Base-by-base conservation (phyloP, 2,797 vertebrate species). In the Anableps anableps region DNA sequence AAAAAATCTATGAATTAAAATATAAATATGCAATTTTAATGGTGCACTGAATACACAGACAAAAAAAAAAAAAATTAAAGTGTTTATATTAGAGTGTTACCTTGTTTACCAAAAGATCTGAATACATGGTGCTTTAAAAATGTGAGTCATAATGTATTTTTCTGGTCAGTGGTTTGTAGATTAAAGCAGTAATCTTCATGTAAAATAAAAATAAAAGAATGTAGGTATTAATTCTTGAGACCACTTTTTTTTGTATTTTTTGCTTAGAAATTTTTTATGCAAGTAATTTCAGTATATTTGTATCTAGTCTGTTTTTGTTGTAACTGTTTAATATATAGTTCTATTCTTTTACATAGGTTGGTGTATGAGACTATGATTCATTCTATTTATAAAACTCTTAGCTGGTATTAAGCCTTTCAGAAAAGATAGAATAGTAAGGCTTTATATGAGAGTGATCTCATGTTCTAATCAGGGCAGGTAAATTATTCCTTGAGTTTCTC, bases 261-360 rank as follows among this genome's bases (percentile, higher is more conserved):
- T 38, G 36, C 64, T 68, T 1, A 64, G 19, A 64, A 0, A 2
- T 10, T 23, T 66, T 36, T 11, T 21, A 23, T 38, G 29, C 8
- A 19, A 64, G 17, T 31, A 11, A 26, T 41, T 41, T 68, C 10
- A 23, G 36, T 38, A 68, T 26, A 41, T 23, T 26, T 23, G 19
- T 38, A 62, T 79, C 51, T 82, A 48, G 41, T 62, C 0, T 21
- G 36, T 78, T 76, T 34, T 79, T 45, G 58, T 50, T 55, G 34
- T 43, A 45, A 29, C 47, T 82, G 4, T n/a, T 72, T 78, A 13
- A 7, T 58, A n/a, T 43, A 71, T 16, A 21, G 36, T 85, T 23
- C 4, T 60, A 4, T 41, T 45, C 60, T 80, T 80, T 83, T 13
- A 36, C 38, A 43, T 21, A 34, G 74, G 51, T 38, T 4, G 75